Evolutionary conservation across 2,113 vertebrate species (phyloP), one percentile per base, ranked within the genome.

Genomic region (Oryzias curvinotus): DNA sequence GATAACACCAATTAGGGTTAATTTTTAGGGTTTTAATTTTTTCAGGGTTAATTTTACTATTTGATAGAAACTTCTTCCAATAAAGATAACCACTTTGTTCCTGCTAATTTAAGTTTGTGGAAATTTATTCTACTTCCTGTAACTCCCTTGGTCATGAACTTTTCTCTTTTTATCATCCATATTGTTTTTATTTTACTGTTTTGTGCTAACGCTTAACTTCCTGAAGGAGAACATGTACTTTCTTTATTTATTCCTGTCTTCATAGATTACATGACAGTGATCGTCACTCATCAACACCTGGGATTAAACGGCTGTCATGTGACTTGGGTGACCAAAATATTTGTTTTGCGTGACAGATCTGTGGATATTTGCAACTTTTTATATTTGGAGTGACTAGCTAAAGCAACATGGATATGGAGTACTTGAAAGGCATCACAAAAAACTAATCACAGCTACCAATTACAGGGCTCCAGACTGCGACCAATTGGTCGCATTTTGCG

Each of bases 261-360:
- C 95, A 93, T 95, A 97, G 96, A 98, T 94, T 91, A 95, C 93
- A 94, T 95, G 94, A 96, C 94, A 95, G 92, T 94, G 94, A 90
- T 94, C 92, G 86, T 82, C 93, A 94, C 79, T 90, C 88, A 81
- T 80, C 85, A 87, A 92, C 88, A 92, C 93, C 93, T 93, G 89
- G 94, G 93, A 93, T 71, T 92, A 95, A 92, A 92, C 93, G 93
- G 94, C 94, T 94, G 94, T 94, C 89, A 85, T 89, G 87, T 92
- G 91, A 86, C 90, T 86, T 89, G 65, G 87, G 90, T 88, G 91
- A 88, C 79, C 60, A 73, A 86, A 73, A 83, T 83, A 66, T 78
- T 81, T 85, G 83, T 36, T 91, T 90, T 91, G 85, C 65, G 78
- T 80, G 36, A 75, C 81, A 85, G 78, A 76, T 89, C 83, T 67